These are phyloP conservation scores for Andricus curvator DNA, from an alignment of 2,888 invertebrate species.

Conservation along the genomic window DNA sequence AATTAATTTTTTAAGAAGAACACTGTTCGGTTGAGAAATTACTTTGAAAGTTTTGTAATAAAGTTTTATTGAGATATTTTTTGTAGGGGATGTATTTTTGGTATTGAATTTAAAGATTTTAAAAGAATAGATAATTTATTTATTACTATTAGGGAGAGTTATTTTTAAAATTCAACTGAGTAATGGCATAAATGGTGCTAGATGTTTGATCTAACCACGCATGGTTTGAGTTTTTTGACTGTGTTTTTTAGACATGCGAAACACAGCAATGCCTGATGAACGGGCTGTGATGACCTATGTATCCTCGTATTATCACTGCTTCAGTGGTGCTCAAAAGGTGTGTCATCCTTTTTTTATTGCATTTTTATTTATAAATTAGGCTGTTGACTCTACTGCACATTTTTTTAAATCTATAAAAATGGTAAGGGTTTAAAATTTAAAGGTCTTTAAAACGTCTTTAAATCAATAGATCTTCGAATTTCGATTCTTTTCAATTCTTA, in stretches of 20 bases:
- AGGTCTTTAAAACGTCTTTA: background rate
- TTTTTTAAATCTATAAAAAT: background rate
- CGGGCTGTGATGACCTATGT: slow-evolving; percentile 99
- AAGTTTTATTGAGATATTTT: background rate
- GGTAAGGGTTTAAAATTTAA: background rate
- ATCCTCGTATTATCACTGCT: slow-evolving; percentile 99
- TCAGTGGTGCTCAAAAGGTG: slow-evolving; percentile 99
- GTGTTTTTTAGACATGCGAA: slow-evolving; percentile 92
- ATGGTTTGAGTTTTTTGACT: slow-evolving; percentile 75
- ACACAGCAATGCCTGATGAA: slow-evolving; percentile 99
- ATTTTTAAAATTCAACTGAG: background rate
- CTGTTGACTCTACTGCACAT: background rate
- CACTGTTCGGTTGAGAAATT: too few relatives aligned
- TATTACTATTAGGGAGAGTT: background rate
- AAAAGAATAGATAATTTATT: background rate
- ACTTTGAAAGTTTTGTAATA: too few relatives aligned
- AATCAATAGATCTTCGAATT: background rate
- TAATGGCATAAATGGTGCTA: background rate
- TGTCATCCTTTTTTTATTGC: slow-evolving; percentile 61
- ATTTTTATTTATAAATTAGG: background rate
- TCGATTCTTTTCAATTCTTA: background rate
- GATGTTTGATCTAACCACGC: slow-evolving; percentile 69
- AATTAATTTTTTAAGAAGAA: too few relatives aligned
- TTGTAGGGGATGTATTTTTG: background rate
- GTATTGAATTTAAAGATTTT: background rate